Conservation (phyloP, 2,797 vertebrate species). For the Acanthopagrus latus region DNA sequence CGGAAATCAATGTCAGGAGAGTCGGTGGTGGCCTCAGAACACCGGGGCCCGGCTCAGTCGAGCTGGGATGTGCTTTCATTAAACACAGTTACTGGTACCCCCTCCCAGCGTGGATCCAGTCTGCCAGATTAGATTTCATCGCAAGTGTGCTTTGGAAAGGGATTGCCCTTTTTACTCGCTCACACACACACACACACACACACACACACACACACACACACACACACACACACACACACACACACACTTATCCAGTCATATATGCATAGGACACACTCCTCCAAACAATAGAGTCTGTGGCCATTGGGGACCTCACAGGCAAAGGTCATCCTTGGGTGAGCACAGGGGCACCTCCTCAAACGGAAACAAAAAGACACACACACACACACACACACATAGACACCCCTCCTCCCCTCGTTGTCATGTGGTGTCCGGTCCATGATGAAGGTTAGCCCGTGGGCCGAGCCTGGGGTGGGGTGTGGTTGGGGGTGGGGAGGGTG, state of each 20-base stretch:
- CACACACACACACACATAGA: too few relatives aligned
- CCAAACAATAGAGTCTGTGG: constrained; percentile 66
- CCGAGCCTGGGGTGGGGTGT: background rate
- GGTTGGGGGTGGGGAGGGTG: constrained; percentile 57
- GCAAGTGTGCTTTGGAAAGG: constrained; percentile 58
- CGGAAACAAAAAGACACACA: constrained; percentile 20
- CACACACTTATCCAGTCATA: constrained; percentile 44
- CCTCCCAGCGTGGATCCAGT: constrained; percentile 62
- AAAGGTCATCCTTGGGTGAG: constrained; percentile 68
- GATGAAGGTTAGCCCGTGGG: constrained; percentile 50
- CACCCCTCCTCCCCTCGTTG: constrained; percentile 45
- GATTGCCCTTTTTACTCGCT: constrained; percentile 52
- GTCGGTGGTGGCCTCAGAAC: constrained; percentile 61
- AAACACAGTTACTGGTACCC: constrained; percentile 72
- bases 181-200: constrained; percentile 42
- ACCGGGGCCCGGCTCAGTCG: constrained; percentile 49
- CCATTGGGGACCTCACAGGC: constrained; percentile 57
- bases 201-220: constrained; percentile 44
- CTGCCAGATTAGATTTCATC: constrained; percentile 74
- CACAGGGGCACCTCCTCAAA: constrained; percentile 52
- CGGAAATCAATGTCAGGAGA: constrained; percentile 73
- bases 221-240: constrained; percentile 32
- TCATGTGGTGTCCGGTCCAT: constrained; percentile 42
- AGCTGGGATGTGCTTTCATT: constrained; percentile 70
- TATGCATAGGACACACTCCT: constrained; percentile 65